Evolutionary conservation across 2,888 invertebrate species (phyloP).

Genomic region (Marasmarcha lunaedactyla): DNA sequence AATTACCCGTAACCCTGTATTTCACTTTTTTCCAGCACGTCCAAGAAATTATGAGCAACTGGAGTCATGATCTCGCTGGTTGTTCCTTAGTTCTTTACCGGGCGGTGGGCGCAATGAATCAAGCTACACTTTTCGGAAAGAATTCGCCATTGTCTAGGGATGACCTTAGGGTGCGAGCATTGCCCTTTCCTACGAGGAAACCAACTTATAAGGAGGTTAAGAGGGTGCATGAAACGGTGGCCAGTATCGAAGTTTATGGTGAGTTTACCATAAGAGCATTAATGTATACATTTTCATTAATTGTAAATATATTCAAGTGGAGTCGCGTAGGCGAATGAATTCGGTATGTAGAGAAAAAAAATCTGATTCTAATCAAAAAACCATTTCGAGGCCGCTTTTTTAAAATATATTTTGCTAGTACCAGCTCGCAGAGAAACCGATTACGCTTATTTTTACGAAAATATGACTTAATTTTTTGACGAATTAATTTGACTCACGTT

Average conservation of each 20-base stretch:
- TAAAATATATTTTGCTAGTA: too few relatives aligned
- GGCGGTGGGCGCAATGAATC: slow-evolving; percentile 80
- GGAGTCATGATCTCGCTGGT: slow-evolving; percentile 74
- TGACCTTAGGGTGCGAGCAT: slow-evolving; percentile 73
- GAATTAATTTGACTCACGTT: too few relatives aligned
- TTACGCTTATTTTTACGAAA: too few relatives aligned
- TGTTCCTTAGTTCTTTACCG: slow-evolving; percentile 82
- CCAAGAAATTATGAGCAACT: slow-evolving; percentile 75
- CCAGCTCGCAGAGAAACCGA: too few relatives aligned
- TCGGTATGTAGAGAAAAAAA: too few relatives aligned
- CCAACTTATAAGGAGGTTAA: slow-evolving; percentile 85
- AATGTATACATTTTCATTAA: too few relatives aligned
- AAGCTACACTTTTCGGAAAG: slow-evolving; percentile 80
- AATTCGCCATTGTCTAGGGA: slow-evolving; percentile 74
- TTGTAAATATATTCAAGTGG: too few relatives aligned
- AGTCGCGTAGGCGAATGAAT: too few relatives aligned
- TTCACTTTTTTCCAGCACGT: slow-evolving; percentile 78
- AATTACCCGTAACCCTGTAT: background rate
- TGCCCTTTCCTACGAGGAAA: slow-evolving; percentile 86
- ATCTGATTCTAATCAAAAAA: too few relatives aligned
- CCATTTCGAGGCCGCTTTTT: too few relatives aligned
- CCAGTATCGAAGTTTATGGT: slow-evolving; percentile 77
- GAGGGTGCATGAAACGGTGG: slow-evolving; percentile 77
- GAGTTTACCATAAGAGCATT: too few relatives aligned
- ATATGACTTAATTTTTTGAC: too few relatives aligned